Evolutionary conservation across 2,888 invertebrate species (phyloP).

Genomic region (Perithous albicinctus): DNA sequence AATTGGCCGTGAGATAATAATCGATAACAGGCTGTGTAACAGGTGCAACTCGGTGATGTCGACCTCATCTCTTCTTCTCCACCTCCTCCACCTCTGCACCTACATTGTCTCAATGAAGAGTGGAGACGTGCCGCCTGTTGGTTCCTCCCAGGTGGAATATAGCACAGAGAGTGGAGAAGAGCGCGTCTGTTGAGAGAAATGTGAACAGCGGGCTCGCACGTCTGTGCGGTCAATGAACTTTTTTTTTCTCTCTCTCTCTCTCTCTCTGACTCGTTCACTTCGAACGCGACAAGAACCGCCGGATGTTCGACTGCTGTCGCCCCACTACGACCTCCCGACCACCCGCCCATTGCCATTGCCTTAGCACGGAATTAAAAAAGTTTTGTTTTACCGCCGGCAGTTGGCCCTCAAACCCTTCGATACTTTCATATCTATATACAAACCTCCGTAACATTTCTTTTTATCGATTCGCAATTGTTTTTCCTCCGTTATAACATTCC

Average conservation of each 20-base stretch:
- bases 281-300: constrained; percentile 63
- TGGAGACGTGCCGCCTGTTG: constrained; percentile 27
- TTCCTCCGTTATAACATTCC: not conserved
- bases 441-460: constrained; percentile 37
- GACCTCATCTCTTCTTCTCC: constrained; percentile 22
- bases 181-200: constrained; percentile 41
- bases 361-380: constrained; percentile 70
- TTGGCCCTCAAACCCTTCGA: constrained; percentile 58
- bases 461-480: constrained; percentile 26
- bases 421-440: constrained; percentile 52
- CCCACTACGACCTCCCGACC: constrained; percentile 52
- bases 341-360: constrained; percentile 60
- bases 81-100: not conserved
- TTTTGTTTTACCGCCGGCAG: constrained; percentile 68
- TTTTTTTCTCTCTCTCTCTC: constrained; percentile 28
- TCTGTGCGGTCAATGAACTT: constrained; percentile 42
- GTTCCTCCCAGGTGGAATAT: constrained; percentile 37
- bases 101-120: constrained; percentile 17
- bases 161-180: constrained; percentile 31
- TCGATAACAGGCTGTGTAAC: constrained; percentile 54
- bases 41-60: constrained; percentile 55
- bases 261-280: constrained; percentile 48
- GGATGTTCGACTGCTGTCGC: constrained; percentile 59
- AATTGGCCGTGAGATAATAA: constrained; percentile 41
- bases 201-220: constrained; percentile 45